Evolutionary conservation across 1,140 invertebrate genomes (phyloP), one percentile per base, ranked within the genome.

Genomic region (Heliconius hermathena): DNA sequence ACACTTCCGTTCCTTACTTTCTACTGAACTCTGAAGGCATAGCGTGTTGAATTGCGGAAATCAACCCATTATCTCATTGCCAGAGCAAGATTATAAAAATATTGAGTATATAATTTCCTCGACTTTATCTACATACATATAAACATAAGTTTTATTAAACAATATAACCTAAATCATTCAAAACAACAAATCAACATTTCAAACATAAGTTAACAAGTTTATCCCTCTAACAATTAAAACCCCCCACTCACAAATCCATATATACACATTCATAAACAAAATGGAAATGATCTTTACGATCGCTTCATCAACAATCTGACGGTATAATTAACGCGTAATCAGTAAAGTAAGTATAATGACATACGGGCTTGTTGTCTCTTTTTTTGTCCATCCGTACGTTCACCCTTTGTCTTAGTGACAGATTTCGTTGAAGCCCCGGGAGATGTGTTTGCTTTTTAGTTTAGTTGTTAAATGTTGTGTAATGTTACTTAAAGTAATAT

Each of bases 271-370:
- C 38, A 76, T 84, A 85, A 84, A 84, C 77, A 84, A 84, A 84
- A 87, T 87, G 82, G 85, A 85, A 83, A 82, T 81, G 79, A 85
- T 84, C 84, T 81, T 79, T 73, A 70, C 80, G 82, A 85, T 85
- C 78, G 81, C 81, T 81, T 78, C 79, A 83, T 85, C 81, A 81
- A 82, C 82, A 87, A 87, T 87, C 85, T 84, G 84, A 87, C 79
- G 78, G 73, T 81, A 82, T 87, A 87, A 87, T 87, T 87, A 87
- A 85, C 81, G 81, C 74, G 83, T 85, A 84, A 85, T 87, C 74
- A 85, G 77, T 86, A 87, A 86, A 87, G 83, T 87, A 84, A 87
- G 83, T 82, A 79, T 86, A 89, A 86, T 85, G 87, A 85, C 85
- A 85, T 87, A 84, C 85, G 85, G 85, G 85, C 81, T 83, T 84